Evolutionary conservation across 2,113 vertebrate genomes (phyloP), one percentile per base, ranked within the genome.

Genomic region (Periophthalmus modestus): DNA sequence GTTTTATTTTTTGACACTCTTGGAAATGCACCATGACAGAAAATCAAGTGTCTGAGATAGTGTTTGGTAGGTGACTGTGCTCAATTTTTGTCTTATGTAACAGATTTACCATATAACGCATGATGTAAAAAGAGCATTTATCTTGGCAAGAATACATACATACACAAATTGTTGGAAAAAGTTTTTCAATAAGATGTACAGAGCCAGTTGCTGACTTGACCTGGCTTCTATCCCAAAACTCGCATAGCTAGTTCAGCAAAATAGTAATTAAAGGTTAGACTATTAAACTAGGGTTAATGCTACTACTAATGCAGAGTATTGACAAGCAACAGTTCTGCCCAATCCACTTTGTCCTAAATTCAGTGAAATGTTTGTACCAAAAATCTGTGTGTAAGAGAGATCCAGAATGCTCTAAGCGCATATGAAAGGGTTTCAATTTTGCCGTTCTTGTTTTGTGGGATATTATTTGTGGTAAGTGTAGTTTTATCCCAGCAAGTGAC

Each of bases 181-280:
- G 55, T n/a, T 23, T 57, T 21, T 57, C 3, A 28, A 9, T 24
- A 28, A 34, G 15, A 62, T 34, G 59, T 14, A 18, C 59, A 3
- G 28, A 34, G 59, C 59, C 57, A 62, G 7, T 15, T 18, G 59
- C 59, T 62, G 59, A 62, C 7, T 62, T 18, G 24, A 15, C 28
- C 28, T 62, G 59, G 59, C 59, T 28, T 62, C 28, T 34, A 9
- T 62, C 59, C 59, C 59, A 62, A 18, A 62, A 34, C 14, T 15
- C 24, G 28, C 15, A 33, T 18, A 28, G 59, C 59, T 14, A 62
- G 28, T 18, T 34, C 59, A 62, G 28, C 59, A 34, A 34, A 18
- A 33, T 62, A 33, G n/a, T 62, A 33, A 62, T 62, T 62, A 34
- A 62, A 62, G 59, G 59, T 62, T 59, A 59, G 28, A 18, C 59